phyloP scores from a whole-genome alignment of 1,140 invertebrate species.

The Drosophila insularis region DNA sequence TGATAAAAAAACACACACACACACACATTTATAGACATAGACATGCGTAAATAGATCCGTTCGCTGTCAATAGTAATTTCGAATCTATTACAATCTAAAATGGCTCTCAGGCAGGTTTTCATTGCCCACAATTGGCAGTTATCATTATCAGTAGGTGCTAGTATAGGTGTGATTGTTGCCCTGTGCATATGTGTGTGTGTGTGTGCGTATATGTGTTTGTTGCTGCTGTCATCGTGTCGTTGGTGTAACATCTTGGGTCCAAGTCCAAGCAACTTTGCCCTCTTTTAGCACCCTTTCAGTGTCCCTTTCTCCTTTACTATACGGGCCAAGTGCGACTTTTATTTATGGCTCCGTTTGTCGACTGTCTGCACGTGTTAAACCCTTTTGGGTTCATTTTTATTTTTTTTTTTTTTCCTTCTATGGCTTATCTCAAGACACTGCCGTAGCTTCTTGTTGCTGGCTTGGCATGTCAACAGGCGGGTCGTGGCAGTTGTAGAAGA shows the following conservation, averaged over 20 bases:
- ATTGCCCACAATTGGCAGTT: slow-evolving; percentile 54
- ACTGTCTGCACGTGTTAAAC: slow-evolving; percentile 57
- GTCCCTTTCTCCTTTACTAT: background rate
- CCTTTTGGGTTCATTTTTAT: slow-evolving; percentile 33
- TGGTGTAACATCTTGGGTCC: slow-evolving; percentile 25
- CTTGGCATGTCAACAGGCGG: slow-evolving; percentile 57
- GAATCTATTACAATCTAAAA: background rate
- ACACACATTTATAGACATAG: background rate
- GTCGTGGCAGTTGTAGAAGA: slow-evolving; percentile 24
- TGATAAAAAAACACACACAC: too few relatives aligned
- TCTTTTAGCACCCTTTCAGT: slow-evolving; percentile 9
- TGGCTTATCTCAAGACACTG: slow-evolving; percentile 50
- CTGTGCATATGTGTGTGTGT: slow-evolving; percentile 20
- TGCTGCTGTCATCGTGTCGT: slow-evolving; percentile 50
- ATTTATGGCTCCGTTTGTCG: slow-evolving; percentile 48
- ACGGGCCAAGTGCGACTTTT: slow-evolving; percentile 46
- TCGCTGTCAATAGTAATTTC: background rate
- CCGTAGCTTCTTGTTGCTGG: slow-evolving; percentile 34
- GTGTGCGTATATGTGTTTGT: slow-evolving; percentile 24
- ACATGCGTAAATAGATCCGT: background rate
- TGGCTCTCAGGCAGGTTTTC: slow-evolving; percentile 8
- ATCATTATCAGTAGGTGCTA: slow-evolving; percentile 45
- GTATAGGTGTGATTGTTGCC: background rate
- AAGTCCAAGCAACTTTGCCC: slow-evolving; percentile 12
- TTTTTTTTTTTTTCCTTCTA: background rate